These are phyloP conservation scores for Eurois occulta DNA, from an alignment of 2,888 invertebrate species.

Conservation along the genomic window DNA sequence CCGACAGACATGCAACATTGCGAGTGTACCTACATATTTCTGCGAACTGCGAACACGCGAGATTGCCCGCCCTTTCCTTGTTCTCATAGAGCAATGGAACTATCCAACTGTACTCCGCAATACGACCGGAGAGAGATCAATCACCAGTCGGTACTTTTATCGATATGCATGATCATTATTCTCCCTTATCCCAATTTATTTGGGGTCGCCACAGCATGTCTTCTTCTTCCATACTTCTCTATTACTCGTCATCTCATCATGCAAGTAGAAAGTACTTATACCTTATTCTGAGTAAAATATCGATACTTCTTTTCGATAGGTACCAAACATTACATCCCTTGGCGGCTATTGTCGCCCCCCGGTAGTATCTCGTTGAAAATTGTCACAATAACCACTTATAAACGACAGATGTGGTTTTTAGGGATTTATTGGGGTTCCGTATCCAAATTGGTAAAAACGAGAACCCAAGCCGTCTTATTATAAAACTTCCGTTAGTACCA, in stretches of 20 bases:
- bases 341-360: constrained; percentile 19
- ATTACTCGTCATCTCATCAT: no score
- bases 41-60: no score
- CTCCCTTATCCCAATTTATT: no score
- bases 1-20: no score
- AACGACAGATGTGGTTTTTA: constrained; percentile 65
- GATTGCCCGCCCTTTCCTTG: neutral
- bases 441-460: neutral
- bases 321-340: constrained; percentile 2
- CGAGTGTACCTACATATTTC: no score
- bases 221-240: no score
- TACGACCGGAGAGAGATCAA: no score
- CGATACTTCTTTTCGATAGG: constrained; percentile 30
- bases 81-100: neutral
- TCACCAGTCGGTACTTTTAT: neutral
- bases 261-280: no score
- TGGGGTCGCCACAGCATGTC: no score
- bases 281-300: neutral
- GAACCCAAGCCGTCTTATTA: no score
- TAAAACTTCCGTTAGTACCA: no score
- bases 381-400: constrained; percentile 72
- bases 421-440: constrained; percentile 32
- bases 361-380: constrained; percentile 48
- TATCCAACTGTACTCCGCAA: no score
- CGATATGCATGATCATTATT: neutral